Percentiles rank a stretch among this genome's conserved stretches.
Evolutionary conservation across 2,113 vertebrate genomes (phyloP).

Genomic region (Cyanoramphus novaezelandiae): DNA sequence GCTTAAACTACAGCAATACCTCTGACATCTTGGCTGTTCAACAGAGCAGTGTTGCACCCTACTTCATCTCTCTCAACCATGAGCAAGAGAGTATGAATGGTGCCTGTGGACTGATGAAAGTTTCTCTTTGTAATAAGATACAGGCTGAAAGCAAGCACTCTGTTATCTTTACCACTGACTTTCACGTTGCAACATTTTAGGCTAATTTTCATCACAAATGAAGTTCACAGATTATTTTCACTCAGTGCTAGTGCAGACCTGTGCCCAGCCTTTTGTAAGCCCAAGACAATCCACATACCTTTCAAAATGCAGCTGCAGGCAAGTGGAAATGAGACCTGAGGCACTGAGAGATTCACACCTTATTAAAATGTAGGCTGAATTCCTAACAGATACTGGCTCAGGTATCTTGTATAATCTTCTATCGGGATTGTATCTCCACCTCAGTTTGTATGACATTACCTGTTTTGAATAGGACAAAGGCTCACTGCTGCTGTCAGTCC

Average conservation of each 20-base stretch:
- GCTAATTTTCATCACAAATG: not conserved
- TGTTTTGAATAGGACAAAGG: conserved; percentile 72
- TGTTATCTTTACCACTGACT: not conserved
- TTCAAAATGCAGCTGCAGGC: not conserved
- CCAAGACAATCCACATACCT: not conserved
- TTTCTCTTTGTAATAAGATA: not conserved
- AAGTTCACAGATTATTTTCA: not conserved
- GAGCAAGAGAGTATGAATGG: not conserved
- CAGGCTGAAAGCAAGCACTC: not conserved
- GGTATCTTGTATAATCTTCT: conserved; percentile 76
- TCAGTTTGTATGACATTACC: conserved; percentile 69
- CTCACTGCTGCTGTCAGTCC: conserved; percentile 58
- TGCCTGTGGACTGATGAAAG: not conserved
- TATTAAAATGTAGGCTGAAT: conserved; percentile 53
- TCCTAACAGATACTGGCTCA: conserved; percentile 44
- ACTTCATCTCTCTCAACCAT: not conserved
- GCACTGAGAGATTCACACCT: not conserved
- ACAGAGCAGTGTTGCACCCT: not conserved
- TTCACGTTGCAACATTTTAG: not conserved
- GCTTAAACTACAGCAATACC: not conserved
- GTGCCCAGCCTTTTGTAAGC: not conserved
- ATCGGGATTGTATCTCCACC: conserved; percentile 74
- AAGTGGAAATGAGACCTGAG: conserved; percentile 1
- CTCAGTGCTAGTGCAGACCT: not conserved
- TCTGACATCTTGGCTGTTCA: not conserved